Percentiles rank a stretch among this genome's conserved stretches.
These are phyloP conservation scores for Drosophila pachea DNA, from an alignment of 1,140 invertebrate species.

Conservation along the genomic window DNA sequence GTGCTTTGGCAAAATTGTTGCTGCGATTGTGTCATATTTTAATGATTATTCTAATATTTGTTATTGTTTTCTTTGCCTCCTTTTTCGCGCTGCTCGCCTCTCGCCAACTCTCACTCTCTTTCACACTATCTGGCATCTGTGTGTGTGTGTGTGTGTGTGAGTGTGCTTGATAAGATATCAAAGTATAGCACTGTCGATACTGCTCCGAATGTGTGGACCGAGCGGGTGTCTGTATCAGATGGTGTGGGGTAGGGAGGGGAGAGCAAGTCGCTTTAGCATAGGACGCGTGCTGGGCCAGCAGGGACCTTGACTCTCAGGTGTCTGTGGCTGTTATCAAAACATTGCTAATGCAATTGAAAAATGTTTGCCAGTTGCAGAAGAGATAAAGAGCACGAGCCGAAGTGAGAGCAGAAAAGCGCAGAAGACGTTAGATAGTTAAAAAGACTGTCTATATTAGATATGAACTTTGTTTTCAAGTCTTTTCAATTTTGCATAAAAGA, in stretches of 20 bases:
- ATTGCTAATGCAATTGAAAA: slow-evolving; percentile 46
- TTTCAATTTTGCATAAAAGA: too few relatives aligned
- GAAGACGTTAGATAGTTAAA: background rate
- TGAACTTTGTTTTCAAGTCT: too few relatives aligned
- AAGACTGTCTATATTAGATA: background rate
- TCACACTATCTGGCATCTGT: slow-evolving; percentile 2
- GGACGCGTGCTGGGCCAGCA: slow-evolving; percentile 18
- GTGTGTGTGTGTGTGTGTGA: background rate
- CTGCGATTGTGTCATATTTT: slow-evolving; percentile 42
- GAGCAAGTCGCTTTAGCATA: slow-evolving; percentile 14
- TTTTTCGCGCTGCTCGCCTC: slow-evolving; percentile 10
- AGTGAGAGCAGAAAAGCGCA: background rate
- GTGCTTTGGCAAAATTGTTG: slow-evolving; percentile 19
- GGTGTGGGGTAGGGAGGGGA: background rate
- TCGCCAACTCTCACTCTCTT: slow-evolving; percentile 7
- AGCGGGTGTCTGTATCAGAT: too few relatives aligned
- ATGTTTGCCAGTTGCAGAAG: slow-evolving; percentile 36
- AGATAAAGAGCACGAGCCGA: slow-evolving; percentile 4
- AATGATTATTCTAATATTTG: slow-evolving; percentile 41
- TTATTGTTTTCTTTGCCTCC: slow-evolving; percentile 17
- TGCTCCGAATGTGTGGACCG: background rate
- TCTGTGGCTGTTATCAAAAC: slow-evolving; percentile 25
- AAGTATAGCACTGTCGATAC: slow-evolving; percentile 13
- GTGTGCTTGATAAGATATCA: slow-evolving; percentile 33
- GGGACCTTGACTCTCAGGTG: slow-evolving; percentile 24